These are phyloP conservation scores for Cheracebus regulus DNA, from an alignment of 2,797 vertebrate genomes.

Conservation along the genomic window DNA sequence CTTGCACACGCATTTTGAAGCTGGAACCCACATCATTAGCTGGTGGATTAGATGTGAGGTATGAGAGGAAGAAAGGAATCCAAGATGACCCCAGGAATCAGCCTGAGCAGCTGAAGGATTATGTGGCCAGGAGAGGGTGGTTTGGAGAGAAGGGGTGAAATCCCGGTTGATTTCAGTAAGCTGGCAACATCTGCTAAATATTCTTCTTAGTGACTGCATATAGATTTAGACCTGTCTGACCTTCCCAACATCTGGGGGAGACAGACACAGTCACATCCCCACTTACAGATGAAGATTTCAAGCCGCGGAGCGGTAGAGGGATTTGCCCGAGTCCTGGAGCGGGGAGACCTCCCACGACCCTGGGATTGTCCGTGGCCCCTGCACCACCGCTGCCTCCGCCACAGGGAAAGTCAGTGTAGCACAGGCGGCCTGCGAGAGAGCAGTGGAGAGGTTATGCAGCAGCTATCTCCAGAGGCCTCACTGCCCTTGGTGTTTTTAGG, in stretches of 20 bases:
- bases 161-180: background rate
- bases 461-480: background rate
- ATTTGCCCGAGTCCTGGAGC: background rate
- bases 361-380: background rate
- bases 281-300: background rate
- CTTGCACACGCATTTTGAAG: background rate
- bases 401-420: background rate
- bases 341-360: background rate
- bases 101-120: background rate
- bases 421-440: background rate
- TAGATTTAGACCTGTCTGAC: too few species aligned
- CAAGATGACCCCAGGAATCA: background rate
- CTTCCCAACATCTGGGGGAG: background rate
- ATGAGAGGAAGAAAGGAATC: background rate
- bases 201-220: background rate
- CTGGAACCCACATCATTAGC: background rate
- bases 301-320: background rate
- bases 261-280: too few species aligned
- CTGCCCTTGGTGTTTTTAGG: background rate
- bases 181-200: background rate
- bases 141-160: too few species aligned
- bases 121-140: background rate
- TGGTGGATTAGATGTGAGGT: background rate
- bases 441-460: fast-evolving
- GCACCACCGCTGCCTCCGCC: background rate